Evolutionary conservation across 2,888 invertebrate species (phyloP), one percentile per base, ranked within the genome.

Genomic region (Suillia variegata): DNA sequence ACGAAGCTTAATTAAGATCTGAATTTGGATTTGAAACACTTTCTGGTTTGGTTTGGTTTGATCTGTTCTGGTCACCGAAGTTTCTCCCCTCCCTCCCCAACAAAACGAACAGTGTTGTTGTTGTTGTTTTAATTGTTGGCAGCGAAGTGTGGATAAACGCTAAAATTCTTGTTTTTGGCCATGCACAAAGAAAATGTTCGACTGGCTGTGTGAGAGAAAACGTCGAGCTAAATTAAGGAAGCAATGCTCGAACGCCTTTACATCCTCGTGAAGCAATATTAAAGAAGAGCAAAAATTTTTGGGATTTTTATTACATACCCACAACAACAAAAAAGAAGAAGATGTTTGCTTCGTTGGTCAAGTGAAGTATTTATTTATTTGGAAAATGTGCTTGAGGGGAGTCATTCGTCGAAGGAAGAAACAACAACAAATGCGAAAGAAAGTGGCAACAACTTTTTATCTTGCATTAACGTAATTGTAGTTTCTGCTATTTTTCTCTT

Each of bases 1-100:
- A 73, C 68, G 69, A 75, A 70, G 62, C 71, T 75, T 75, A 75
- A 74, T 75, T 75, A 75, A 75, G 75, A 75, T 73, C 74, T 72
- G 72, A 66, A 18, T 45, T 45, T 45, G 17, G 45, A 54, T 56
- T 56, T 51, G 47, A 33, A 34, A 21, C 48, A 58, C 34, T 26
- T 22, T 45, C 21, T 48, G 34, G 47, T 52, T 45, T 20, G 3
- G 50, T 15, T 2, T 4, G n/a, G 38, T n/a, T n/a, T n/a, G n/a
- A n/a, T n/a, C n/a, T n/a, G n/a, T n/a, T n/a, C n/a, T n/a, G n/a
- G n/a, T n/a, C n/a, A n/a, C n/a, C n/a, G n/a, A n/a, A n/a, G n/a
- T n/a, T n/a, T n/a, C n/a, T n/a, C 38, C n/a, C 6, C n/a, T 4
- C 31, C 47, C 12, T 20, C 56, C 15, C 12, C n/a, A 47, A 17